These are phyloP conservation scores for Erpetoichthys calabaricus DNA, from an alignment of 2,797 vertebrate genomes.

Conservation along the genomic window DNA sequence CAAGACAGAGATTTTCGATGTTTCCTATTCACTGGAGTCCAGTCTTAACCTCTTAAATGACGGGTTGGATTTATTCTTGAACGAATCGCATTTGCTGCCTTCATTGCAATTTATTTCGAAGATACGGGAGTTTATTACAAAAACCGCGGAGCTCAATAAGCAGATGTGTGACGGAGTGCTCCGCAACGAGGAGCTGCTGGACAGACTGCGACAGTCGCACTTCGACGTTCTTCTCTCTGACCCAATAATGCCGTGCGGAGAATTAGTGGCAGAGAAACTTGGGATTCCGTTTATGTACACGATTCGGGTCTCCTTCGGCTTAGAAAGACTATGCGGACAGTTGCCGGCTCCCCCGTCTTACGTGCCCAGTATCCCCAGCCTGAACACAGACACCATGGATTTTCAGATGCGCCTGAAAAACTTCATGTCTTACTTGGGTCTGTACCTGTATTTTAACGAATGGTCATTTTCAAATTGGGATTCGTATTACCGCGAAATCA, in stretches of 20 bases:
- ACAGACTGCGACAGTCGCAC: slow-evolving; percentile 36
- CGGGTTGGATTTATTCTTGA: slow-evolving; percentile 27
- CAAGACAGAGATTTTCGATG: slow-evolving; percentile 33
- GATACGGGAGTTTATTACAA: slow-evolving; percentile 26
- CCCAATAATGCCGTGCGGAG: slow-evolving; percentile 51
- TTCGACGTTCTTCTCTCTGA: slow-evolving; percentile 63
- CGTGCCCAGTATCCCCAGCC: slow-evolving; percentile 46
- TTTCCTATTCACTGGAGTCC: slow-evolving; percentile 17
- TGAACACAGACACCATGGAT: slow-evolving; percentile 59
- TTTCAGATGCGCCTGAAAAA: slow-evolving; percentile 61
- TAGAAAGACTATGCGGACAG: slow-evolving; percentile 65
- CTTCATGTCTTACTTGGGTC: slow-evolving; percentile 44
- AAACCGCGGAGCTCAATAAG: slow-evolving; percentile 19
- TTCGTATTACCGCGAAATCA: slow-evolving; percentile 48
- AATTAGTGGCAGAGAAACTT: slow-evolving; percentile 53
- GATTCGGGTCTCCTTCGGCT: slow-evolving; percentile 49
- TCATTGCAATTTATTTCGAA: slow-evolving; percentile 42
- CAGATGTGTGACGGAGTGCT: slow-evolving; percentile 44
- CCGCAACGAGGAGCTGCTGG: slow-evolving; percentile 43
- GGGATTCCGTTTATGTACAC: slow-evolving; percentile 54
- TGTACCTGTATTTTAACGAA: slow-evolving; percentile 36
- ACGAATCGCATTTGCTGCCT: slow-evolving; percentile 46
- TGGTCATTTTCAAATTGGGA: slow-evolving; percentile 35
- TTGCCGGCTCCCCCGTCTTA: slow-evolving; percentile 59
- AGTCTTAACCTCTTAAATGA: slow-evolving; percentile 12